Evolutionary conservation across 1,140 invertebrate species (phyloP).

Genomic region (Teleogryllus occipitalis): DNA sequence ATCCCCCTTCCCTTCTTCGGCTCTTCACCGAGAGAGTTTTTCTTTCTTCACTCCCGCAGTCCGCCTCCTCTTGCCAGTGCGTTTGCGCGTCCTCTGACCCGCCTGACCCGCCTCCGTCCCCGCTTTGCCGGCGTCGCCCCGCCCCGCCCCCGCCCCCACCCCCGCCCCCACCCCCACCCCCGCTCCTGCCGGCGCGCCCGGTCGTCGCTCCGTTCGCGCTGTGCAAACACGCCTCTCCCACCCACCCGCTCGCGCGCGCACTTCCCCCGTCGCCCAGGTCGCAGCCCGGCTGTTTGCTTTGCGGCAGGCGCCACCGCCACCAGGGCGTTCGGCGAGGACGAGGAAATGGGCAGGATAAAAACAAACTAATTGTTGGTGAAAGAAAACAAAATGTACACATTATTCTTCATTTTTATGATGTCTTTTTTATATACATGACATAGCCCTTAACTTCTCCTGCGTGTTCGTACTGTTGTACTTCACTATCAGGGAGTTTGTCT

Average conservation of each 20-base stretch:
- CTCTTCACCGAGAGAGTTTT: too few relatives aligned
- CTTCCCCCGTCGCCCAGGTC: neutral
- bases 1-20: too few relatives aligned
- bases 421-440: too few relatives aligned
- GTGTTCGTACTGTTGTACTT: neutral
- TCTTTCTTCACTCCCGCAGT: too few relatives aligned
- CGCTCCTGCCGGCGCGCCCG: too few relatives aligned
- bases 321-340: neutral
- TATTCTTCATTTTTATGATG: too few relatives aligned
- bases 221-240: neutral
- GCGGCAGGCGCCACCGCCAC: neutral
- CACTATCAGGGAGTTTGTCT: neutral
- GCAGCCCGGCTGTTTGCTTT: neutral
- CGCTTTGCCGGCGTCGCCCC: neutral
- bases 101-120: neutral
- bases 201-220: too few relatives aligned
- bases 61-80: too few relatives aligned
- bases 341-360: neutral
- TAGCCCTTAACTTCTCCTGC: too few relatives aligned
- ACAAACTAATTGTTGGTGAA: neutral
- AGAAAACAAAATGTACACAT: neutral
- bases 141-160: neutral
- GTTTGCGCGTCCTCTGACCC: neutral
- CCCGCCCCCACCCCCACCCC: neutral
- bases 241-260: neutral